Percentiles rank a stretch among this genome's conserved stretches.
These are phyloP conservation scores for Alcedo atthis DNA, from an alignment of 2,797 vertebrate species.

Conservation along the genomic window DNA sequence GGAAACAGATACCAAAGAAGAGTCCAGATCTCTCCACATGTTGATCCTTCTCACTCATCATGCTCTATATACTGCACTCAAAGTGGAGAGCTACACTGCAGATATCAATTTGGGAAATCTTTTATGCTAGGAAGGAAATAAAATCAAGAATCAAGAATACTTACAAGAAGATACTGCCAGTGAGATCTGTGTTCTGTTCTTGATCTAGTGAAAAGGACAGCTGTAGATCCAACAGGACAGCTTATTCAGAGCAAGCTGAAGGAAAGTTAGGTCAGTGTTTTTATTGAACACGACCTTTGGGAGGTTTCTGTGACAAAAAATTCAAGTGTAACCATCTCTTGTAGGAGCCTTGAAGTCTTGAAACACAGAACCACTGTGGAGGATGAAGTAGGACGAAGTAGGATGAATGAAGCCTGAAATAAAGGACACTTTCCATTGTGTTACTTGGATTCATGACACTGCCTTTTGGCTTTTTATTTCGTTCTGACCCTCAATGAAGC, in stretches of 20 bases:
- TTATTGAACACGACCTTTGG: not conserved
- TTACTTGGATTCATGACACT: not conserved
- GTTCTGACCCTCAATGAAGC: not conserved
- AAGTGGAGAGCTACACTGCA: not conserved
- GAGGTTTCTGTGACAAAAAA: not conserved
- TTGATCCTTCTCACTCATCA: constrained; percentile 43
- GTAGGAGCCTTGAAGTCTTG: not conserved
- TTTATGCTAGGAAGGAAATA: constrained; percentile 15
- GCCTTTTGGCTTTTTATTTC: not conserved
- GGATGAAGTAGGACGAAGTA: not conserved
- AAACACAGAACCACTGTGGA: fast-evolving
- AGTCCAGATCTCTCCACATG: constrained; percentile 15
- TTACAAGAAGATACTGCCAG: not conserved
- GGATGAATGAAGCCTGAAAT: not conserved
- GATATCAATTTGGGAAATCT: not conserved
- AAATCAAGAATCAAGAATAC: not conserved
- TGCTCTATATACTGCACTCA: not conserved
- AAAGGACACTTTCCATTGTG: not conserved
- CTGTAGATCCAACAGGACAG: not conserved
- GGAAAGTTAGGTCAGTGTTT: not conserved
- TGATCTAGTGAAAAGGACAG: not conserved
- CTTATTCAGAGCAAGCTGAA: not conserved
- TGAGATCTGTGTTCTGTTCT: not conserved
- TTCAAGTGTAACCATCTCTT: not conserved
- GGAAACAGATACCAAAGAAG: constrained; percentile 39